A percentile compares a stretch with the other conserved stretches of the same genome.
These are phyloP conservation scores for Meandrina meandrites DNA, from an alignment of 92 coral and sea anemone genomes.

Conservation along the genomic window DNA sequence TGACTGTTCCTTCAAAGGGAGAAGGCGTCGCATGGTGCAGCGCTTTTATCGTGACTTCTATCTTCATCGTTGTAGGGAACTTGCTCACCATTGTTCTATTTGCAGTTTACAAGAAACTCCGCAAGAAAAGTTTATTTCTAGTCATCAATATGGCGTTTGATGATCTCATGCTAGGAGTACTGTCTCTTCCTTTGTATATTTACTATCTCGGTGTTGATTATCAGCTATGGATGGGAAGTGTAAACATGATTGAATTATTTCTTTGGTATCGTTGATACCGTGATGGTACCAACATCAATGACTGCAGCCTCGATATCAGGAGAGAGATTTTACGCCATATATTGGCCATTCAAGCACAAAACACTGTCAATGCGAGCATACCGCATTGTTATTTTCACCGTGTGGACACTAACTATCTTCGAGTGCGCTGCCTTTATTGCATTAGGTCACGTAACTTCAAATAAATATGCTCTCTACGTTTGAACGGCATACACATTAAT, in stretches of 20 bases:
- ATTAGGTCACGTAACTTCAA: not conserved
- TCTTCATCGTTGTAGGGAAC: conserved; percentile 9
- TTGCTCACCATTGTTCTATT: conserved; percentile 1
- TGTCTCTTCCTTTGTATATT: not conserved
- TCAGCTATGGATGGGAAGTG: not conserved
- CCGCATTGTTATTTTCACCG: not conserved
- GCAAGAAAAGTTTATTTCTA: conserved; percentile 2
- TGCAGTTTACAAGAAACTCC: not conserved
- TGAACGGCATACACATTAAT: too few species aligned
- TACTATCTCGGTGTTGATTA: not conserved
- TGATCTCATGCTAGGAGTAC: conserved; percentile 12
- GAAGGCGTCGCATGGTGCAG: not conserved
- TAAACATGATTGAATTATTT: too few species aligned
- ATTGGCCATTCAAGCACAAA: conserved; percentile 14
- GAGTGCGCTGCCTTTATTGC: too few species aligned
- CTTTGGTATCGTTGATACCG: not conserved
- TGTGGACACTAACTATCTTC: not conserved
- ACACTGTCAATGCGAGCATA: not conserved
- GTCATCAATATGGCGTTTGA: conserved; percentile 12
- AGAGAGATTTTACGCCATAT: conserved; percentile 15
- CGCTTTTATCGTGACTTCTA: not conserved
- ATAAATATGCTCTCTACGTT: not conserved
- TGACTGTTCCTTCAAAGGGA: not conserved
- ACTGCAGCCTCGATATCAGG: not conserved
- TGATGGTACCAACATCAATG: not conserved